Evolutionary conservation across 2,797 vertebrate species (phyloP).

Genomic region (Sebastes vulpes): DNA sequence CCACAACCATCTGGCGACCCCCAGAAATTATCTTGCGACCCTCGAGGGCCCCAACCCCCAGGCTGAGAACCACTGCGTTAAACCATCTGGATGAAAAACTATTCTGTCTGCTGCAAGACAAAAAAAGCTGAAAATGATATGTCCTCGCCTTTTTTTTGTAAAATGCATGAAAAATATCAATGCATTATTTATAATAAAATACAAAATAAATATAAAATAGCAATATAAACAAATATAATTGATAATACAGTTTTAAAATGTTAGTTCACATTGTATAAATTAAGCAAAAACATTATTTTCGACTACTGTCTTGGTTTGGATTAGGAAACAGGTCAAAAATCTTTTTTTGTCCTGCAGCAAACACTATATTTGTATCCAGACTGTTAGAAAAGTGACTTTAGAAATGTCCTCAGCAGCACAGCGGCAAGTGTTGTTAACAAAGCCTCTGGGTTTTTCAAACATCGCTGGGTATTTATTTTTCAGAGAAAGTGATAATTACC

Average conservation of each 20-base stretch:
- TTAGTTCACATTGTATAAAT: accelerated
- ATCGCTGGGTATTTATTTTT: background rate
- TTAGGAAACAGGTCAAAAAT: background rate
- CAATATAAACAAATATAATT: background rate
- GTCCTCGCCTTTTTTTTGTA: background rate
- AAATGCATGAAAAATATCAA: background rate
- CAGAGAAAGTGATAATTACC: background rate
- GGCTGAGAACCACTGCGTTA: background rate
- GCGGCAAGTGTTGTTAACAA: background rate
- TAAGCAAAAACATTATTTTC: background rate
- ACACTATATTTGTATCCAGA: background rate
- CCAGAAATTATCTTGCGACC: background rate
- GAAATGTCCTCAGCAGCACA: background rate
- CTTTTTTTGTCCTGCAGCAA: background rate
- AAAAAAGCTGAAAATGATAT: background rate
- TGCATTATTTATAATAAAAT: background rate
- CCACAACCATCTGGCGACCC: background rate
- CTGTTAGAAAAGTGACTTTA: background rate
- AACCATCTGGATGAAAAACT: background rate
- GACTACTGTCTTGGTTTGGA: background rate
- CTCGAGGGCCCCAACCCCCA: background rate
- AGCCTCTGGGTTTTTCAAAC: background rate
- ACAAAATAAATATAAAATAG: background rate
- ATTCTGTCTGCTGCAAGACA: background rate
- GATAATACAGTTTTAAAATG: background rate